A percentile compares a stretch with the other conserved stretches of the same genome.
These are phyloP conservation scores for Drosophila multiciliata DNA, from an alignment of 2,888 invertebrate species.

Conservation along the genomic window DNA sequence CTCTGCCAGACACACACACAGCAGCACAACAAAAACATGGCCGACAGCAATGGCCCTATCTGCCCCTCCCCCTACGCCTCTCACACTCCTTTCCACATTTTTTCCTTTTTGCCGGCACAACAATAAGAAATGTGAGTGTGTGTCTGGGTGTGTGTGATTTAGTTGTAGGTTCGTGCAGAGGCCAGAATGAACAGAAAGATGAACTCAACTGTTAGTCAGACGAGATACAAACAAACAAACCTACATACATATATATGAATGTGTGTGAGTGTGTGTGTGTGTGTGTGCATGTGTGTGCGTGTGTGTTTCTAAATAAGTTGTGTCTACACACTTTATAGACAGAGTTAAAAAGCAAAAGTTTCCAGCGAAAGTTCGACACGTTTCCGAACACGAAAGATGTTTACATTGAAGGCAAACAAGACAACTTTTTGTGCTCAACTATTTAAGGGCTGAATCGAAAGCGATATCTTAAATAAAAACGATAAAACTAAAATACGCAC, in stretches of 20 bases:
- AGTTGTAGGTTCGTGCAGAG: constrained; percentile 36
- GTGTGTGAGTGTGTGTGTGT: not conserved
- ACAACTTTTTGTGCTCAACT: constrained; percentile 13
- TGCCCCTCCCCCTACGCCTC: not conserved
- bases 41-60: constrained; percentile 39
- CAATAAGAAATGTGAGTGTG: constrained; percentile 27
- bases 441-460: constrained; percentile 23
- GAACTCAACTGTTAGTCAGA: constrained; percentile 51
- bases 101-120: constrained; percentile 46
- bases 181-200: constrained; percentile 53
- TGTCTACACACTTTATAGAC: constrained; percentile 44
- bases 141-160: constrained; percentile 13
- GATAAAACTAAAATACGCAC: constrained; percentile 84
- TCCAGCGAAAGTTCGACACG: constrained; percentile 59
- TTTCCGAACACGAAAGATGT: constrained; percentile 25
- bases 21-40: constrained; percentile 52
- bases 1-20: constrained; percentile 46
- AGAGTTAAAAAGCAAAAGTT: constrained; percentile 58
- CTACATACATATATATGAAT: not conserved
- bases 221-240: constrained; percentile 20
- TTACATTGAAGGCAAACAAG: constrained; percentile 1
- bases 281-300: constrained; percentile 4
- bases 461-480: not conserved
- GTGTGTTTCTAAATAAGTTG: constrained; percentile 38
- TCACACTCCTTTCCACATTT: not conserved